Percentiles rank a stretch among this genome's conserved stretches.
These are phyloP conservation scores for Acrocyrtus sp. DNA, from an alignment of 2,888 invertebrate species.

Conservation along the genomic window DNA sequence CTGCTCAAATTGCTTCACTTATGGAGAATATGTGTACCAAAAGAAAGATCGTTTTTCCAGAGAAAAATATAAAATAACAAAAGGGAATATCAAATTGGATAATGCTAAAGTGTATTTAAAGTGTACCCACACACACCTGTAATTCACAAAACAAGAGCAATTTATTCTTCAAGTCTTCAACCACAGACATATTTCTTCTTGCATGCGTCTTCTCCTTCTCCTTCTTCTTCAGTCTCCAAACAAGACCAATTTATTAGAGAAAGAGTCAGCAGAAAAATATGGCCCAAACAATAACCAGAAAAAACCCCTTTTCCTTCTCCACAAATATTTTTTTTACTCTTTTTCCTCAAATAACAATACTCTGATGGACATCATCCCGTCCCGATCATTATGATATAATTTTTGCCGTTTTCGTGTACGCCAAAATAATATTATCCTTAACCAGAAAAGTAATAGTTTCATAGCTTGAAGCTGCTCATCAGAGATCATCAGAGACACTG, in stretches of 20 bases:
- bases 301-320: slow-evolving; percentile 41
- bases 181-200: slow-evolving; percentile 19
- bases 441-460: slow-evolving; percentile 34
- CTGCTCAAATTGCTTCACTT: too few species aligned
- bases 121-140: slow-evolving; percentile 32
- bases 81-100: neutral
- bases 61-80: slow-evolving; percentile 25
- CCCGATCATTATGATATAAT: slow-evolving; percentile 42
- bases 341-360: neutral
- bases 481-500: slow-evolving; percentile 56
- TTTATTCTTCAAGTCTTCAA: slow-evolving; percentile 5
- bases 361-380: neutral
- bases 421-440: slow-evolving; percentile 11
- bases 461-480: slow-evolving; percentile 46
- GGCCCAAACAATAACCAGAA: slow-evolving; percentile 25
- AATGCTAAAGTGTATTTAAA: slow-evolving; percentile 12
- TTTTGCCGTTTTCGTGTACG: slow-evolving; percentile 16
- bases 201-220: too few species aligned
- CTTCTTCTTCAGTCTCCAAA: neutral
- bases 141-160: slow-evolving; percentile 29
- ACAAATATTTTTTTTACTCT: too few species aligned
- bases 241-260: neutral
- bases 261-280: slow-evolving; percentile 18
- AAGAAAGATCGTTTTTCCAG: slow-evolving; percentile 14
- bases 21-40: too few species aligned